Percentiles rank a stretch among this genome's conserved stretches.
Conservation (phyloP, 1,140 invertebrate genomes). For the Homalodisca vitripennis region DNA sequence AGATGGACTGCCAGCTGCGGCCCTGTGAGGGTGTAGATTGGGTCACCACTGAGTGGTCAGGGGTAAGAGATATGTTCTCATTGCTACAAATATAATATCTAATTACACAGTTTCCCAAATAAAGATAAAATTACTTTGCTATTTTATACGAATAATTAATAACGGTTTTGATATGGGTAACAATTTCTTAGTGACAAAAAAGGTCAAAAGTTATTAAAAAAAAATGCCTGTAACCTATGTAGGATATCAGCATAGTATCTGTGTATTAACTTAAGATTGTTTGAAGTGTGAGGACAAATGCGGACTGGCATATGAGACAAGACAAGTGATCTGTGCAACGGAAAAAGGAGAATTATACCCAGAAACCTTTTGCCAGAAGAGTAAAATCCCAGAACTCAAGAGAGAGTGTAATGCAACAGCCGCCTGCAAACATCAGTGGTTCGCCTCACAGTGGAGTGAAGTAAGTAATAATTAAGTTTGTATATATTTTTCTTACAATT, state of each 20-base stretch:
- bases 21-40: conserved; percentile 93
- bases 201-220: neutral
- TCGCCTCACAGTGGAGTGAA: conserved; percentile 80
- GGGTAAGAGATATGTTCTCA: too few relatives aligned
- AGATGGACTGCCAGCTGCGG: conserved; percentile 69
- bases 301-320: conserved; percentile 69
- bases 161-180: too few relatives aligned
- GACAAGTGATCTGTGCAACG: conserved; percentile 71
- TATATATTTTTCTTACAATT: too few relatives aligned
- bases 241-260: too few relatives aligned
- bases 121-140: too few relatives aligned
- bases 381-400: conserved; percentile 57
- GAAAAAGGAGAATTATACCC: conserved; percentile 68
- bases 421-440: conserved; percentile 78
- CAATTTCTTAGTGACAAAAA: neutral
- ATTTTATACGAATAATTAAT: too few relatives aligned
- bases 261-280: conserved; percentile 31
- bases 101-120: too few relatives aligned
- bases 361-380: conserved; percentile 61
- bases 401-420: conserved; percentile 58
- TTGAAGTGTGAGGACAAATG: conserved; percentile 70
- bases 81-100: too few relatives aligned
- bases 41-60: conserved; percentile 84
- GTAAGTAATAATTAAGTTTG: too few relatives aligned
- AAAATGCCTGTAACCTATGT: too few relatives aligned